Base-by-base conservation (phyloP, 2,888 invertebrate genomes). In the Agrochola macilenta region DNA sequence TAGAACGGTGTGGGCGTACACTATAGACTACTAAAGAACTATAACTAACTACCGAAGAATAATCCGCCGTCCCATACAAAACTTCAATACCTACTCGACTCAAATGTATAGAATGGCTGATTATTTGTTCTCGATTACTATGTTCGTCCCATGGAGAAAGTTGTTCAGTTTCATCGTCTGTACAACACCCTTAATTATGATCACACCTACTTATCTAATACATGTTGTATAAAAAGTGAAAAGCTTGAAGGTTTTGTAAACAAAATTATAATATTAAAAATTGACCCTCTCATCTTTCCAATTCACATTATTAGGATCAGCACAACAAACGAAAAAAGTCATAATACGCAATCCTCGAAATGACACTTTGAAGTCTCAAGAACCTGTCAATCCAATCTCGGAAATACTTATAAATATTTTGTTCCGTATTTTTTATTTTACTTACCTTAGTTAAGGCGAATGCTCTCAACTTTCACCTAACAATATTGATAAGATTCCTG, bases 351-450 rank as follows among this genome's bases (percentile, higher is more conserved):
- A 80, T 82, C 63, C 63, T 75, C 77, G 63, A 75, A 72, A 70
- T 74, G 74, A 79, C 84, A 86, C 82, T 88, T 88, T 85, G 87
- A 84, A 81, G 80, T 85, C 77, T 79, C 58, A 60, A 81, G 74
- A 85, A 78, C 43, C 85, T 90, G 90, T 90, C 92, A 91, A 90
- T 90, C 88, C 88, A 90, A 83, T 90, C 88, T 88, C 77, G 81
- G 82, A 63, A 81, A 78, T 80, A 61, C 81, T 70, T 78, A 26
- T 61, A 76, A 79, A 73, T 79, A 79, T 84, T 85, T 76, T 78
- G 63, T 81, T 69, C n/a, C 8, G 65, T 76, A 79, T 75, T 74
- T 82, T 86, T 78, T 82, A 20, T 69, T 68, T 72, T 65, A 69
- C 72, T 82, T 77, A 52, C 52, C 52, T 52, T 0, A 52, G 71